Conservation (phyloP, 2,113 vertebrate species). For the Columba janthina region DNA sequence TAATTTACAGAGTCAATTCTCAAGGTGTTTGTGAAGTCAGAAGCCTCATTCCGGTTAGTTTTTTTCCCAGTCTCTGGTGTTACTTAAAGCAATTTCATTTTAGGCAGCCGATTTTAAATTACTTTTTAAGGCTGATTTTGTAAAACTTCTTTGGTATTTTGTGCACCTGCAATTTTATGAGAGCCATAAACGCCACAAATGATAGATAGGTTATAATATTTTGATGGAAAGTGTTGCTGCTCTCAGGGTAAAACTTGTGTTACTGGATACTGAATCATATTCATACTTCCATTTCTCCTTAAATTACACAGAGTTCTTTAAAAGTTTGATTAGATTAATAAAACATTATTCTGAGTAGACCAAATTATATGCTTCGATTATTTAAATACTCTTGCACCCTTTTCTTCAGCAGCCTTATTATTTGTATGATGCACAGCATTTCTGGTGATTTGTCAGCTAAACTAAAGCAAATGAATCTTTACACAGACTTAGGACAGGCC, state of each 20-base stretch:
- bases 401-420: neutral
- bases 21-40: neutral
- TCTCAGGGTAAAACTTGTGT: neutral
- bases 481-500: neutral
- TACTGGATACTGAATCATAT: neutral
- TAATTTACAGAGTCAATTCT: neutral
- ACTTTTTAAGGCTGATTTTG: slow-evolving; percentile 31
- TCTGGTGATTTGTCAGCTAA: slow-evolving; percentile 18
- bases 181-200: slow-evolving; percentile 5
- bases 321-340: neutral
- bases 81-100: slow-evolving; percentile 12
- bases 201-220: neutral
- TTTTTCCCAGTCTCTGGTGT: neutral
- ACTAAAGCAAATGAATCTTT: neutral
- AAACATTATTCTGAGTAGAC: neutral
- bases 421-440: neutral
- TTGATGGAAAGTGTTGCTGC: neutral
- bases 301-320: neutral
- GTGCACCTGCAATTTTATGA: slow-evolving; percentile 38
- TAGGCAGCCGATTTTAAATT: slow-evolving; percentile 7
- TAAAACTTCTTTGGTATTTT: slow-evolving; percentile 48
- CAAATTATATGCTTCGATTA: slow-evolving; percentile 1
- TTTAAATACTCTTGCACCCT: neutral
- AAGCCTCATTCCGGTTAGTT: neutral
- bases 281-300: neutral